Evolutionary conservation across 2,888 invertebrate genomes (phyloP), one percentile per base, ranked within the genome.

Genomic region (Criorhina ranunculi): DNA sequence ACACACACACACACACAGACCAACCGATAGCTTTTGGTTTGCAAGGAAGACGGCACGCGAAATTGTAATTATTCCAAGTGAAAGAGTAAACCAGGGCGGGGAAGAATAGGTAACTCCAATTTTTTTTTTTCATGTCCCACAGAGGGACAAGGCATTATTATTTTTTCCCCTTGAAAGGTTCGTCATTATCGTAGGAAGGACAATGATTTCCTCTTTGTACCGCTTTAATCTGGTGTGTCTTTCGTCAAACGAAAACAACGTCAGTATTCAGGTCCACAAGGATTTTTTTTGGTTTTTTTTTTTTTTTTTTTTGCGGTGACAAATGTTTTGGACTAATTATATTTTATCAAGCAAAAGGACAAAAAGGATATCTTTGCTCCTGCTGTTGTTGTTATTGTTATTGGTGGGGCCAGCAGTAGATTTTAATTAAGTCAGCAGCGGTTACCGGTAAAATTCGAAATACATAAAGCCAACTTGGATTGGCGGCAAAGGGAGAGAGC

Each of bases 321-420:
- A 79, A 79, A 79, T 83, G 83, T 75, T 83, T 79, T 75, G 8
- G 73, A 79, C 79, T 79, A 83, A 75, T 83, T 79, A 79, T 83
- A 53, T 69, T 81, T 78, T 57, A 53, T 24, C 44, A 67, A 46
- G 37, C 40, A 44, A 76, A 69, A 44, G 29, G 53, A 17, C 5
- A 29, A 55, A 33, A 64, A 72, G 57, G 72, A 66, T 57, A 72
- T 66, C 46, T 19, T 44, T 67, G 11, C 12, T 42, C 17, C 59
- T 66, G 66, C 44, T 75, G 73, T 59, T 37, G 49, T 37, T 64
- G 57, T 82, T 82, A 46, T 66, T 72, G 73, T 59, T 79, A 69
- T 69, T 53, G 55, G 46, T 64, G 66, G 37, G 53, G 67, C 62
- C 62, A 55, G 33, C 67, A 75, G 67, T 69, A 24, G 69, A 62